These are phyloP conservation scores for Chaetodon auriga DNA, from an alignment of 2,113 vertebrate genomes.

Conservation along the genomic window DNA sequence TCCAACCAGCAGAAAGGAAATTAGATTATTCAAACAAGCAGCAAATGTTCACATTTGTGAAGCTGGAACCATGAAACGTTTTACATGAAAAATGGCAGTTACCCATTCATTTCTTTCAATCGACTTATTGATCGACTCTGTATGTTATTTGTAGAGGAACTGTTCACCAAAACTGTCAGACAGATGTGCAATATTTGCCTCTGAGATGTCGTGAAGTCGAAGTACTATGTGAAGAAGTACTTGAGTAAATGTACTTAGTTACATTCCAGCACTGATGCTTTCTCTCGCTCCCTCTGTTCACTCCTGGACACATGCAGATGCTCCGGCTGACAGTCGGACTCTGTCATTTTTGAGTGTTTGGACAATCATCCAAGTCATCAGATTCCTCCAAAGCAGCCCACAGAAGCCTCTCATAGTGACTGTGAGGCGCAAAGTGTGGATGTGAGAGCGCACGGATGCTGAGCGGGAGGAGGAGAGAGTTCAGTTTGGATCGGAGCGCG, in stretches of 20 bases:
- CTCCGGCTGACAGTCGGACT: slow-evolving; percentile 10
- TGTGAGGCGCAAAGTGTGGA: background rate
- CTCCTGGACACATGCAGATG: slow-evolving; percentile 1
- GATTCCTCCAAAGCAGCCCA: background rate
- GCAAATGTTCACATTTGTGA: too few species aligned
- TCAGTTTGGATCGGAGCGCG: slow-evolving; percentile 3
- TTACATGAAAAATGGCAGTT: too few species aligned
- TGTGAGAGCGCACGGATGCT: slow-evolving; percentile 9
- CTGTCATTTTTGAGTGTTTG: background rate
- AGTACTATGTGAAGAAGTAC: background rate
- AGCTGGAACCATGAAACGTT: too few species aligned
- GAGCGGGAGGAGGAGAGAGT: background rate
- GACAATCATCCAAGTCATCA: slow-evolving; percentile 1
- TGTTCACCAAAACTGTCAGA: background rate
- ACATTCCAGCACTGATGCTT: background rate
- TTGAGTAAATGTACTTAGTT: background rate
- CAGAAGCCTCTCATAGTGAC: background rate
- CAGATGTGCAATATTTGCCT: background rate
- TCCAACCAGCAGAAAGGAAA: too few species aligned
- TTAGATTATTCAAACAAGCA: too few species aligned
- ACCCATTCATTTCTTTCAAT: too few species aligned
- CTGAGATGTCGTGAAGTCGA: background rate
- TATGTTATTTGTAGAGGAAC: too few species aligned
- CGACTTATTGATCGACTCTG: too few species aligned
- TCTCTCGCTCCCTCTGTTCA: background rate